Evolutionary conservation across 2,888 invertebrate genomes (phyloP).

Genomic region (Campopleginae sp.): DNA sequence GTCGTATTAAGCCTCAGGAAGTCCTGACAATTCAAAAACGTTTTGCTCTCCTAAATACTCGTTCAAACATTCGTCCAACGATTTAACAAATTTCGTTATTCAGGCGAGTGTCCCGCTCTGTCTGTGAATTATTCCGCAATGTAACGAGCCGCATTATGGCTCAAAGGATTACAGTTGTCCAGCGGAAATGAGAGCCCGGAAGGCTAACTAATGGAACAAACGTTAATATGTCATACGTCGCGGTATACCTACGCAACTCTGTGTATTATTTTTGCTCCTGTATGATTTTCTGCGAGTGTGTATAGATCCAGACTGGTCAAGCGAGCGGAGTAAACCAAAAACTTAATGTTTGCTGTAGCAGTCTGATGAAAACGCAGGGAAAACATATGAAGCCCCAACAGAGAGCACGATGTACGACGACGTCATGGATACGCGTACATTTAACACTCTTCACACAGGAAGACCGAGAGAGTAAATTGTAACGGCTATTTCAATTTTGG

Average conservation of each 20-base stretch:
- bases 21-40: too few relatives aligned
- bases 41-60: too few relatives aligned
- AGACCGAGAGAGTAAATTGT: conserved; percentile 55
- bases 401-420: conserved; percentile 8
- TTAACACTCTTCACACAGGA: conserved; percentile 1
- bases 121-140: too few relatives aligned
- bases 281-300: neutral
- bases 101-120: too few relatives aligned
- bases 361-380: conserved; percentile 52
- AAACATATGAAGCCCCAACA: conserved; percentile 28
- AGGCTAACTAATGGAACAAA: neutral
- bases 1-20: too few relatives aligned
- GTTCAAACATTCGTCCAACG: too few relatives aligned
- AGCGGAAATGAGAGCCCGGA: conserved; percentile 1
- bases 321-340: conserved; percentile 18
- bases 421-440: neutral
- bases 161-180: neutral
- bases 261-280: neutral
- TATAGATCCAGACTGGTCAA: neutral
- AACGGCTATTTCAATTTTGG: conserved; percentile 62
- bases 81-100: too few relatives aligned
- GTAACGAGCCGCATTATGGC: too few relatives aligned
- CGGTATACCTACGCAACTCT: neutral
- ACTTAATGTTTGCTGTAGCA: conserved; percentile 57
- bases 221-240: neutral